Evolutionary conservation across 2,888 invertebrate species (phyloP).

Genomic region (Dusona sp.): DNA sequence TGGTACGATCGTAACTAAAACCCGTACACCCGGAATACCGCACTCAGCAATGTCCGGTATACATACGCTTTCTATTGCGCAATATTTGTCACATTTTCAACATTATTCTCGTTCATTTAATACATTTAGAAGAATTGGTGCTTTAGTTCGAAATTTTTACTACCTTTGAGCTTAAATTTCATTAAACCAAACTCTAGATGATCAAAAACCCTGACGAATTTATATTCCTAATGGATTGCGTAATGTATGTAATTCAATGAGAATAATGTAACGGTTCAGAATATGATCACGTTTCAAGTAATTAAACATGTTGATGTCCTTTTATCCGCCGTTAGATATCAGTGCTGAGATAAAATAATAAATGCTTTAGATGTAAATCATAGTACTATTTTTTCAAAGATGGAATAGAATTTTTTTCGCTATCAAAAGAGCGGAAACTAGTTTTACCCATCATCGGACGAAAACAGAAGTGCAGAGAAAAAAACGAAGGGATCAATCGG

Average conservation of each 20-base stretch:
- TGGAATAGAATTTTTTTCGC: not conserved
- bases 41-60: constrained; percentile 23
- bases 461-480: not conserved
- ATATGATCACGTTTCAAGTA: too few species aligned
- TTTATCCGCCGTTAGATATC: too few species aligned
- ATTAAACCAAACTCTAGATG: not conserved
- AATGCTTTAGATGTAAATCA: not conserved
- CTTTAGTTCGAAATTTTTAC: not conserved
- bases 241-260: not conserved
- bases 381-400: not conserved
- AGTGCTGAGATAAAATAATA: not conserved
- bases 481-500: constrained; percentile 12
- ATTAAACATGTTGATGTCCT: too few species aligned
- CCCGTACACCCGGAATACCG: constrained; percentile 11
- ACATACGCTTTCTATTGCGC: not conserved
- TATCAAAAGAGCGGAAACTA: not conserved
- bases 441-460: not conserved
- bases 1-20: constrained; percentile 61
- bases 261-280: too few species aligned
- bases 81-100: constrained; percentile 25
- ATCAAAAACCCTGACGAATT: not conserved
- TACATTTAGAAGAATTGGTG: not conserved
- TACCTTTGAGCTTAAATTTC: not conserved
- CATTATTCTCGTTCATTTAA: not conserved
- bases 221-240: not conserved